phyloP scores from a whole-genome alignment of 2,797 vertebrate genomes.

The Hippoglossus hippoglossus region DNA sequence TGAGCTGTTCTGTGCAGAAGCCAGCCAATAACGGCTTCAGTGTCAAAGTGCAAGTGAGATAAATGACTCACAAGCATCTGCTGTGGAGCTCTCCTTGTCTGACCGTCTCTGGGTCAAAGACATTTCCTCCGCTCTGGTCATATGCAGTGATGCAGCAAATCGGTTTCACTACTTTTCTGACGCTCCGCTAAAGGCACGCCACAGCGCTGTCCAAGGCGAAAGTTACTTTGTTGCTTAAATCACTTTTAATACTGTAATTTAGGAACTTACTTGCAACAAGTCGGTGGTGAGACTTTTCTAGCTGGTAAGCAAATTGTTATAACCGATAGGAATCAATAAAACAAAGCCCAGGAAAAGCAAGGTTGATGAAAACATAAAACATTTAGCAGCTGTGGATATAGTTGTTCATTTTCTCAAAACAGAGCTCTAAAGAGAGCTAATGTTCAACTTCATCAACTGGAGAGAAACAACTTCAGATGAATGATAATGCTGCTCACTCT shows the following conservation, averaged over 20 bases:
- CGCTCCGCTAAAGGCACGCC: conserved; percentile 9
- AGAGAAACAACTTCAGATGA: neutral
- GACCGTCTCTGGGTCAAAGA: conserved; percentile 61
- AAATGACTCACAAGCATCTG: conserved; percentile 77
- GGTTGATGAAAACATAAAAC: neutral
- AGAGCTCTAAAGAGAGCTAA: neutral
- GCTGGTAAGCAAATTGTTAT: neutral
- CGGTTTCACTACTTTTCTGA: conserved; percentile 19
- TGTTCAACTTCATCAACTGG: neutral
- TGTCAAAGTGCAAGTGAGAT: conserved; percentile 81
- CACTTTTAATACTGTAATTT: conserved; percentile 3
- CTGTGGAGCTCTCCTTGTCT: conserved; percentile 59
- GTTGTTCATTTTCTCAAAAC: neutral
- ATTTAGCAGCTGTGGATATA: neutral
- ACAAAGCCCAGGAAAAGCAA: neutral
- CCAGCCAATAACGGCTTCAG: conserved; percentile 73
- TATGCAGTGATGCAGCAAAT: conserved; percentile 42
- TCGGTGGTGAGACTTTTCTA: neutral
- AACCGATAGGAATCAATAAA: neutral
- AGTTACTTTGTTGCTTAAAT: neutral
- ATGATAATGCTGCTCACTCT: conserved; percentile 14
- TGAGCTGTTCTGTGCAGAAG: conserved; percentile 69
- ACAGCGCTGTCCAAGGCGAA: neutral
- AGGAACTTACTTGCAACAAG: neutral
- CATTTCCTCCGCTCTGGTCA: conserved; percentile 47